A percentile compares a stretch with the other conserved stretches of the same genome.
Evolutionary conservation across 2,797 vertebrate species (phyloP).

Genomic region (Sebastes jordani): DNA sequence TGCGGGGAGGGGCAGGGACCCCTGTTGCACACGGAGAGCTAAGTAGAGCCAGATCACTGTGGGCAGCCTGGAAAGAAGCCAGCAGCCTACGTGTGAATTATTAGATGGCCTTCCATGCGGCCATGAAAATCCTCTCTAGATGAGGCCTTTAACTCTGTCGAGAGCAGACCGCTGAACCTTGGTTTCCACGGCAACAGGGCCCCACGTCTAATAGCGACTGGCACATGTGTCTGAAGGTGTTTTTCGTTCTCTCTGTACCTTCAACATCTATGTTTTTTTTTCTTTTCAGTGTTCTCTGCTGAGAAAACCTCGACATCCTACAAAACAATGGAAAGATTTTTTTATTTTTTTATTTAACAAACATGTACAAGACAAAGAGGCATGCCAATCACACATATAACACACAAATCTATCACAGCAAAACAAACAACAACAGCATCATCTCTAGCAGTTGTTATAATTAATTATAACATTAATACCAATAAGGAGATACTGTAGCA

Average conservation of each 20-base stretch:
- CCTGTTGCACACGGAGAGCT: slow-evolving; percentile 22
- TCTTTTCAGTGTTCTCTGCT: not conserved
- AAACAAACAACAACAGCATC: too few species aligned
- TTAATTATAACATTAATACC: too few species aligned
- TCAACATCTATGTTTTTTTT: not conserved
- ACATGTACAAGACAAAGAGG: too few species aligned
- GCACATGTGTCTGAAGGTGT: not conserved
- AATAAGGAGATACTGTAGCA: too few species aligned
- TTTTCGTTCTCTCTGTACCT: not conserved
- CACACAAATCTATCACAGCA: too few species aligned
- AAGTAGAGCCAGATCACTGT: slow-evolving; percentile 41
- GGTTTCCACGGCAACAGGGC: slow-evolving; percentile 38
- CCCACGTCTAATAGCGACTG: not conserved
- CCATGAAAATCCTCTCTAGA: slow-evolving; percentile 58
- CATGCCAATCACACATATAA: too few species aligned
- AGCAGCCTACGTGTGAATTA: slow-evolving; percentile 35
- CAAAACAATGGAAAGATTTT: too few species aligned
- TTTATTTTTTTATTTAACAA: too few species aligned
- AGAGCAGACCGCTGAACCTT: slow-evolving; percentile 27
- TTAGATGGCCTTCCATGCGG: slow-evolving; percentile 37
- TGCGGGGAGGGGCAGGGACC: slow-evolving; percentile 15
- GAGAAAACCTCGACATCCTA: not conserved
- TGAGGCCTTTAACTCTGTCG: slow-evolving; percentile 21
- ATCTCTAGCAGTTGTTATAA: too few species aligned
- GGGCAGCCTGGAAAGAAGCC: slow-evolving; percentile 30